These are phyloP conservation scores for Blastobasis adustella DNA, from an alignment of 2,888 invertebrate species.

Conservation along the genomic window DNA sequence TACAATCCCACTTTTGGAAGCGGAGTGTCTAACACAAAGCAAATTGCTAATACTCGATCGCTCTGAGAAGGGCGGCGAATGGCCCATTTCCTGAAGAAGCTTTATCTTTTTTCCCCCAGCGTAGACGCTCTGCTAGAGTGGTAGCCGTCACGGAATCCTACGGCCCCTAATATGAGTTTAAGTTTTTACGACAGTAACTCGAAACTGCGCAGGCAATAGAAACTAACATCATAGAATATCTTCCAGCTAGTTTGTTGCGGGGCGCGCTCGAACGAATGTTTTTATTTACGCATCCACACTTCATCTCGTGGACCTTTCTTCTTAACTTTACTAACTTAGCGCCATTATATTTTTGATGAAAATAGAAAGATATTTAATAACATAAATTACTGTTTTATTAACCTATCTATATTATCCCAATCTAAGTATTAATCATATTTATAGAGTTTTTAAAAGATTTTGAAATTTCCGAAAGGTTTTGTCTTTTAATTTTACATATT, in stretches of 20 bases:
- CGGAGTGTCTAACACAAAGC: constrained; percentile 52
- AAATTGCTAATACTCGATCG: constrained; percentile 63
- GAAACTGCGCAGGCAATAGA: constrained; percentile 4
- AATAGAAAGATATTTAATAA: background rate
- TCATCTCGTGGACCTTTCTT: background rate
- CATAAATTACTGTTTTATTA: background rate
- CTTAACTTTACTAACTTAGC: background rate
- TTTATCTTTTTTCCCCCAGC: constrained; percentile 45
- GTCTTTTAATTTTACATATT: background rate
- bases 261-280: background rate
- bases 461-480: background rate
- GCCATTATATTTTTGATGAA: no score
- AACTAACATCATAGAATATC: constrained; percentile 2
- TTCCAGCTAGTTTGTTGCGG: background rate
- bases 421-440: background rate
- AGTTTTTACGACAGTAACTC: constrained; percentile 23
- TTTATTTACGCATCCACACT: background rate
- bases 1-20: constrained; percentile 35
- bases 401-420: background rate
- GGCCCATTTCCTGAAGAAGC: constrained; percentile 55
- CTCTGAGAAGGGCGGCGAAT: constrained; percentile 51
- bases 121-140: constrained; percentile 19
- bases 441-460: background rate
- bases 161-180: constrained; percentile 33
- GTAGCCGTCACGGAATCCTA: constrained; percentile 29